phyloP scores from a whole-genome alignment of 1,140 invertebrate genomes.

The Heliconius eleuchia region DNA sequence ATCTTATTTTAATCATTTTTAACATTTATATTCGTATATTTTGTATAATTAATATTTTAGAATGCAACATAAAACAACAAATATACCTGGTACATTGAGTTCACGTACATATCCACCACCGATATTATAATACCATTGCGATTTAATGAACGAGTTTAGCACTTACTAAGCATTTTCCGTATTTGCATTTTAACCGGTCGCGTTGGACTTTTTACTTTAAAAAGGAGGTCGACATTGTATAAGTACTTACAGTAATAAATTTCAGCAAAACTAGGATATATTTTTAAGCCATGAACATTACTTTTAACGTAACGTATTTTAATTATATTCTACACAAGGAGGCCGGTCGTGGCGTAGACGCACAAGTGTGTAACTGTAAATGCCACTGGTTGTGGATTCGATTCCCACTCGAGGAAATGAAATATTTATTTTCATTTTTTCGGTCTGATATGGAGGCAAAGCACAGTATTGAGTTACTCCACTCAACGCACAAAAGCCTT shows the following conservation, averaged over 20 bases:
- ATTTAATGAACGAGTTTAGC: neutral
- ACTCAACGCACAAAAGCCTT: too few species aligned
- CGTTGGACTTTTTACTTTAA: conserved; percentile 6
- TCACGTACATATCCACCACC: neutral
- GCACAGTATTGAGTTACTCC: too few species aligned
- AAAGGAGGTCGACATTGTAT: conserved; percentile 4
- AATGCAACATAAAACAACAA: neutral
- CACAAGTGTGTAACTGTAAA: too few species aligned
- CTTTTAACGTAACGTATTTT: neutral
- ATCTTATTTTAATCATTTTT: too few species aligned
- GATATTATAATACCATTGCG: neutral
- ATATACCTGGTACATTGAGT: neutral
- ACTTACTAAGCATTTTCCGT: conserved; percentile 8
- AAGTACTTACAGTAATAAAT: conserved; percentile 4
- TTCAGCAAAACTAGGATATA: conserved; percentile 1
- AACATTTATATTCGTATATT: too few species aligned
- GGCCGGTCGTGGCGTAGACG: too few species aligned
- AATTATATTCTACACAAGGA: neutral
- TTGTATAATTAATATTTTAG: too few species aligned
- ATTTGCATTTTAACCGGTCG: conserved; percentile 11
- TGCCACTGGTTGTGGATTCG: too few species aligned
- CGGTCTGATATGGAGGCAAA: too few species aligned
- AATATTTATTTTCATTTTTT: too few species aligned
- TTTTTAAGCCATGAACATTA: neutral
- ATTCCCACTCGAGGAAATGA: too few species aligned